These are phyloP conservation scores for Melanotaenia boesemani DNA, from an alignment of 2,797 vertebrate genomes.

Conservation along the genomic window DNA sequence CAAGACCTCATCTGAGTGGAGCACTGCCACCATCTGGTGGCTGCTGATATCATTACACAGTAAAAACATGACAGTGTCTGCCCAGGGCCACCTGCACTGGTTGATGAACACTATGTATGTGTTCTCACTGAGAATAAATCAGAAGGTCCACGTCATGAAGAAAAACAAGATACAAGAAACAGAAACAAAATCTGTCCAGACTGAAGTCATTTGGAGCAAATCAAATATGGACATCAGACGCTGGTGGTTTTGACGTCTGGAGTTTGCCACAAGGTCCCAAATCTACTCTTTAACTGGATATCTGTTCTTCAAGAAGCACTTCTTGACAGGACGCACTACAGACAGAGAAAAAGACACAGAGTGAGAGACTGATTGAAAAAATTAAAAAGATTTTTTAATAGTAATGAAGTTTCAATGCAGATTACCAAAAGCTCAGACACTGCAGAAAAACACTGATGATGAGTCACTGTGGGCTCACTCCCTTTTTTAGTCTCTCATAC, in stretches of 20 bases:
- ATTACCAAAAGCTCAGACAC: conserved; percentile 21
- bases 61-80: neutral
- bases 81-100: neutral
- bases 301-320: conserved; percentile 31
- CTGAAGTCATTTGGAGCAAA: conserved; percentile 50
- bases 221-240: conserved; percentile 35
- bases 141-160: neutral
- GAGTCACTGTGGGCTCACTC: conserved; percentile 40
- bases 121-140: neutral
- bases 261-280: conserved; percentile 38
- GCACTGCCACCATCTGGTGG: conserved; percentile 73
- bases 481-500: conserved; percentile 5
- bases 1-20: conserved; percentile 44
- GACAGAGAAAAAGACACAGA: conserved; percentile 37
- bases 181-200: conserved; percentile 29
- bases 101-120: too few relatives aligned
- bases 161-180: conserved; percentile 7
- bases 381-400: conserved; percentile 8
- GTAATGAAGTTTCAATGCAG: conserved; percentile 14
- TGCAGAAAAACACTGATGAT: conserved; percentile 22
- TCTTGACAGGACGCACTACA: conserved; percentile 38
- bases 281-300: conserved; percentile 49
- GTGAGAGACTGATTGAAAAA: conserved; percentile 9
- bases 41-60: conserved; percentile 33
- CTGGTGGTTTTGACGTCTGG: conserved; percentile 46